Conservation (phyloP, 2,113 vertebrate genomes). For the Benitochromis conjunctus region DNA sequence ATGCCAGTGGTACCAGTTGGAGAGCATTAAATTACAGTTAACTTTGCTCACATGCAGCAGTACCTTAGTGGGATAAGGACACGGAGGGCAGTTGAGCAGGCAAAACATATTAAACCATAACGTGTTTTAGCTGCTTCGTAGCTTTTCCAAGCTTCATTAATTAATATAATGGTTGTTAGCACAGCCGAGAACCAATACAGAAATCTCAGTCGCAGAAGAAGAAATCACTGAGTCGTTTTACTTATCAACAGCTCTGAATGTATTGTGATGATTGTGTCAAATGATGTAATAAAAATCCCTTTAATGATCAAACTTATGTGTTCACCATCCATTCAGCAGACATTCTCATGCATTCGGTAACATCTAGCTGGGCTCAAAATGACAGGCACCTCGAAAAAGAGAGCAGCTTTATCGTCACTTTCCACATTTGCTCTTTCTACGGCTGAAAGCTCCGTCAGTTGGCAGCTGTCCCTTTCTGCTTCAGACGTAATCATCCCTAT, state of each 20-base stretch:
- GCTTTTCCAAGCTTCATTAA: neutral
- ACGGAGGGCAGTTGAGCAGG: neutral
- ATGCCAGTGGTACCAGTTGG: rapidly evolving
- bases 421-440: constrained; percentile 35
- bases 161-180: neutral
- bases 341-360: neutral
- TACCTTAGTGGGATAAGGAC: rapidly evolving
- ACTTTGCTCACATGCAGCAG: neutral
- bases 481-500: constrained; percentile 35
- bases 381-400: neutral
- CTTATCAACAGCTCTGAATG: neutral
- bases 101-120: neutral
- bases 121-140: neutral
- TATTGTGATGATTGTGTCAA: neutral
- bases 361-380: neutral
- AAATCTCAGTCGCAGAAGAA: neutral
- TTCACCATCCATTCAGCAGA: neutral
- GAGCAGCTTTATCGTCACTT: constrained; percentile 16
- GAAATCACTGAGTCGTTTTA: neutral
- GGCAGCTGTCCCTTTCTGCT: constrained; percentile 46
- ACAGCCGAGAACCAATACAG: neutral
- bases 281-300: neutral
- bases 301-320: neutral
- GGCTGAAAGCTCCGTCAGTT: constrained; percentile 32
- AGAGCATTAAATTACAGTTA: neutral